These are phyloP conservation scores for Pipra filicauda DNA, from an alignment of 2,113 vertebrate genomes.

Conservation along the genomic window DNA sequence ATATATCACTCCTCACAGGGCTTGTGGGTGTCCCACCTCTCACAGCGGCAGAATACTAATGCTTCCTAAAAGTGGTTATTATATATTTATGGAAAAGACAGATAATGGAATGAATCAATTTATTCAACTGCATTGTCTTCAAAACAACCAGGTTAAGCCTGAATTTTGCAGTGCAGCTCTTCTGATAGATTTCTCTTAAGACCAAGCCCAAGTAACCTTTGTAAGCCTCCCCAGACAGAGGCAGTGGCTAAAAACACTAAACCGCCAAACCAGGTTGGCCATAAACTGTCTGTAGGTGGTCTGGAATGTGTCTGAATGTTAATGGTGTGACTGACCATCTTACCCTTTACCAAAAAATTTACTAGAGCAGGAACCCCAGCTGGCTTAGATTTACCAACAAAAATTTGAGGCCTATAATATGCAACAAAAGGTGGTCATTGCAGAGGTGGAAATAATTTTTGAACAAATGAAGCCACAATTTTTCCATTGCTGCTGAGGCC, in stretches of 20 bases:
- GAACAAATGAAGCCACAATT: neutral
- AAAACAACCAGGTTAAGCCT: neutral
- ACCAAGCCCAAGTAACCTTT: rapidly evolving
- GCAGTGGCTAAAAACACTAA: neutral
- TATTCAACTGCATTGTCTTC: neutral
- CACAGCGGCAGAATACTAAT: slow-evolving; percentile 11
- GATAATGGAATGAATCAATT: slow-evolving; percentile 23
- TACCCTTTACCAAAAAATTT: neutral
- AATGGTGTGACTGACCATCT: neutral
- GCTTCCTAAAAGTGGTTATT: neutral
- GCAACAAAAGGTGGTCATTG: neutral
- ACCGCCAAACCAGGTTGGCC: rapidly evolving
- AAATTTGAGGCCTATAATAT: neutral
- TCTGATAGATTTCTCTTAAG: neutral
- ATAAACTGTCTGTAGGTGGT: neutral
- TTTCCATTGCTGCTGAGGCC: neutral
- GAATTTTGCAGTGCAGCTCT: neutral
- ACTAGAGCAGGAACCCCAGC: neutral
- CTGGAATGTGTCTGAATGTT: neutral
- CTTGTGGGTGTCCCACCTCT: slow-evolving; percentile 43
- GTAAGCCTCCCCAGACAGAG: rapidly evolving
- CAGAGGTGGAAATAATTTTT: neutral
- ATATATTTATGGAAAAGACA: slow-evolving; percentile 44
- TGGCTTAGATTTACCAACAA: neutral
- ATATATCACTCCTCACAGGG: slow-evolving; percentile 38